These are phyloP conservation scores for Parotocinclus haroldoi DNA, from an alignment of 2,797 vertebrate genomes.

Conservation along the genomic window DNA sequence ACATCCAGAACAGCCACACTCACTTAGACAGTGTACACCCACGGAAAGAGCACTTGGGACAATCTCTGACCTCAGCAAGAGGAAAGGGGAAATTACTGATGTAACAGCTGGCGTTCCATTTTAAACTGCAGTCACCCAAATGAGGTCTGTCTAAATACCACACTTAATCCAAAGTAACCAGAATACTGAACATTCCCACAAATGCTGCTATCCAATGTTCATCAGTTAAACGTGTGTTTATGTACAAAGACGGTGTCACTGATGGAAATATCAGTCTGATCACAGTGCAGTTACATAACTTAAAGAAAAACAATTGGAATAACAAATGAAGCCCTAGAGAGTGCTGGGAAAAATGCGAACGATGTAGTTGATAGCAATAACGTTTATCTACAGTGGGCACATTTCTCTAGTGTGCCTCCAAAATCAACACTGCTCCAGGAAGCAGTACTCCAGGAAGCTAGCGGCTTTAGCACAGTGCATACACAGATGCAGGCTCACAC, in stretches of 20 bases:
- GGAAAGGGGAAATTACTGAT: neutral
- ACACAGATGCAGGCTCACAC: conserved; percentile 15
- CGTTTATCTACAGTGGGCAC: conserved; percentile 50
- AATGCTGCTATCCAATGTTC: neutral
- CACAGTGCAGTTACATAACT: conserved; percentile 32
- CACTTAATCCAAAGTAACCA: conserved; percentile 10
- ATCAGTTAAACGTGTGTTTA: conserved; percentile 5
- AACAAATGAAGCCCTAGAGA: conserved; percentile 34
- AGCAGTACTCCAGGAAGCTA: conserved; percentile 34
- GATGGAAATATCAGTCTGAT: conserved; percentile 13
- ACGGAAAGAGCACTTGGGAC: neutral
- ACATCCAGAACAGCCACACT: conserved; percentile 24
- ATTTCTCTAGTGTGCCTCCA: conserved; percentile 56
- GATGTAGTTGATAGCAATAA: conserved; percentile 52
- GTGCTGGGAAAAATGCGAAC: conserved; percentile 47
- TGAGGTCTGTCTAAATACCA: neutral
- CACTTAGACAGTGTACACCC: neutral
- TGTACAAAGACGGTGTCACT: neutral
- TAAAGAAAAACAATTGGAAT: conserved; percentile 39
- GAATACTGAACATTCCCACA: conserved; percentile 25
- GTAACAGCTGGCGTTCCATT: neutral
- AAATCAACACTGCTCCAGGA: conserved; percentile 61
- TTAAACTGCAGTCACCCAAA: conserved; percentile 1
- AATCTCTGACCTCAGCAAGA: neutral
- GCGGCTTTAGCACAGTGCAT: neutral